Evolutionary conservation across 2,113 vertebrate genomes (phyloP).

Genomic region (Seriola dumerili): DNA sequence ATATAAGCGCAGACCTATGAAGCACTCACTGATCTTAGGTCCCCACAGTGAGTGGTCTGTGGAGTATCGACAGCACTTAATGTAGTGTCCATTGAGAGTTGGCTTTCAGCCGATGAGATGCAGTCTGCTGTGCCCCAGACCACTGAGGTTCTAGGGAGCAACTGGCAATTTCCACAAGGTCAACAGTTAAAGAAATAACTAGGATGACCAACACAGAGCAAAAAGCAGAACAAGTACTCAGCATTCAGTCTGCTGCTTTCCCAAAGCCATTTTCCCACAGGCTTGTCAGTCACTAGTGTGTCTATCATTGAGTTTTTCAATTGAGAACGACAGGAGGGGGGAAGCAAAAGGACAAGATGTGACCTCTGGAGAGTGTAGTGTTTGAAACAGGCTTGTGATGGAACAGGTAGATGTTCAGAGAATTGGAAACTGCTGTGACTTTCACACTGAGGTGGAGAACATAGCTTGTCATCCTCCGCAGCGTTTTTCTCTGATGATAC

Average conservation of each 20-base stretch:
- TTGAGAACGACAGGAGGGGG: slow-evolving; percentile 37
- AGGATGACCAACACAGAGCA: slow-evolving; percentile 45
- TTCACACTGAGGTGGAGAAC: slow-evolving; percentile 36
- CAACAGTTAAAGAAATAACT: slow-evolving; percentile 78
- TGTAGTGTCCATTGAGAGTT: slow-evolving; percentile 55
- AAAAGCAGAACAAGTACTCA: slow-evolving; percentile 54
- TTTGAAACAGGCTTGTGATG: slow-evolving; percentile 32
- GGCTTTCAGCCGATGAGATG: slow-evolving; percentile 64
- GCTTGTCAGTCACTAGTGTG: slow-evolving; percentile 49
- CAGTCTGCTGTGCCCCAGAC: slow-evolving; percentile 66
- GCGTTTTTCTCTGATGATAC: background rate
- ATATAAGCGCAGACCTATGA: slow-evolving; percentile 28
- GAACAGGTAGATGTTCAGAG: slow-evolving; percentile 41
- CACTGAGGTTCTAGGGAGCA: slow-evolving; percentile 60
- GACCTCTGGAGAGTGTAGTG: slow-evolving; percentile 48
- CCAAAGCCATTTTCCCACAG: slow-evolving; percentile 46
- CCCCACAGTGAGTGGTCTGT: slow-evolving; percentile 48
- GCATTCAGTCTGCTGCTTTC: slow-evolving; percentile 54
- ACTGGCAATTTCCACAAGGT: slow-evolving; percentile 82
- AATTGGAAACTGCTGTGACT: slow-evolving; percentile 35
- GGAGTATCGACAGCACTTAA: slow-evolving; percentile 63
- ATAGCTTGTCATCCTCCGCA: slow-evolving; percentile 14
- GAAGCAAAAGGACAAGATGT: slow-evolving; percentile 42
- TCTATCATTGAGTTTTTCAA: slow-evolving; percentile 53
- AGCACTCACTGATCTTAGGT: slow-evolving; percentile 38